Percentiles rank a stretch among this genome's conserved stretches.
Evolutionary conservation across 2,888 invertebrate genomes (phyloP).

Genomic region (Epistrophe grossulariae): DNA sequence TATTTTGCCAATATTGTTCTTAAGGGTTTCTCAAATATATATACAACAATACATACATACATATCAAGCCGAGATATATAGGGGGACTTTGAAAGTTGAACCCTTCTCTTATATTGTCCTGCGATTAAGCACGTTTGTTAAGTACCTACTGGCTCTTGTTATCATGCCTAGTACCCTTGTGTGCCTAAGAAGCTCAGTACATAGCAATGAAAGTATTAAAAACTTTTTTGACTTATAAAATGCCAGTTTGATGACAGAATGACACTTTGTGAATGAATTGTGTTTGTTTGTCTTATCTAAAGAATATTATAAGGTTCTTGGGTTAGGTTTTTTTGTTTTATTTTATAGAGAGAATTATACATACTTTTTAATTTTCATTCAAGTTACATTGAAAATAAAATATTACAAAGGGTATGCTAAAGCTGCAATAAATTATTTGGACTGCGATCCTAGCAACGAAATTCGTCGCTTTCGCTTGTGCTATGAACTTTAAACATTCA

Average conservation of each 20-base stretch:
- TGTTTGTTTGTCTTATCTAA: neutral
- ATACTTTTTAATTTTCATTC: too few species aligned
- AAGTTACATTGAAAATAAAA: too few species aligned
- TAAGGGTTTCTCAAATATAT: conserved; percentile 30
- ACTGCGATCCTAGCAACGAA: too few species aligned
- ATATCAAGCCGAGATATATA: too few species aligned
- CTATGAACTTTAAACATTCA: too few species aligned
- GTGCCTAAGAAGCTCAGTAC: neutral
- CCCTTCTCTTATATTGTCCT: conserved; percentile 5
- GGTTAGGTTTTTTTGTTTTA: neutral
- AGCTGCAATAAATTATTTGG: too few species aligned
- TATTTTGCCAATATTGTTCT: conserved; percentile 47
- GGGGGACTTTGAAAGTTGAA: conserved; percentile 12
- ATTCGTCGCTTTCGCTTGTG: too few species aligned
- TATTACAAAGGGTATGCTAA: too few species aligned
- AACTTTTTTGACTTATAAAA: neutral
- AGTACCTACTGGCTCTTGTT: conserved; percentile 20
- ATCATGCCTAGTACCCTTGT: neutral
- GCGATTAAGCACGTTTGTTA: conserved; percentile 35
- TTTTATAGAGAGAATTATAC: too few species aligned
- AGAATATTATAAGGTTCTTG: neutral
- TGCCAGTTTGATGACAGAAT: neutral
- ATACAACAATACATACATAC: neutral
- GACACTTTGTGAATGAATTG: neutral
- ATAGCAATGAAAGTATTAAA: conserved; percentile 5